Evolutionary conservation across 2,113 vertebrate species (phyloP), one percentile per base, ranked within the genome.

Genomic region (Megaceryle maxima): DNA sequence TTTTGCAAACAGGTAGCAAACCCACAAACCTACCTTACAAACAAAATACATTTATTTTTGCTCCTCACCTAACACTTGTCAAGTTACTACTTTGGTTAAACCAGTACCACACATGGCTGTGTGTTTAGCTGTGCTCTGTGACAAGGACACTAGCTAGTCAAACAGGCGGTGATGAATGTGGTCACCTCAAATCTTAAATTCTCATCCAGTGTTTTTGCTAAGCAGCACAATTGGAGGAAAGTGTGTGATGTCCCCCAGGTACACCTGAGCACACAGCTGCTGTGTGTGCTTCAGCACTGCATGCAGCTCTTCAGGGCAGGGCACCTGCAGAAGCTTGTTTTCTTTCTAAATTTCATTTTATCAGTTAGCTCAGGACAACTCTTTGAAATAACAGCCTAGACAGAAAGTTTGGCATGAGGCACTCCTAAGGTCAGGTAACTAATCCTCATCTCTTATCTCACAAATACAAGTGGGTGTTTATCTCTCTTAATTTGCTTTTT

Each of bases 201-300:
- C 50, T 70, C 70, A 63, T 33, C 75, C 26, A 57, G 63, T 94
- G 51, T 94, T 96, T 89, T 92, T 92, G 78, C 91, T 35, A 33
- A 84, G 68, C 74, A 8, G 31, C 72, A 92, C 66, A 90, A 87
- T 97, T 85, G 92, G 67, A 97, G 85, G 94, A 92, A 94, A 50
- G 66, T 3, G 2, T 59, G 24, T 95, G 91, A 90, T n/a, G 4
- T 85, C 37, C 39, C 64, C 37, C 26, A 12, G 19, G 44, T 85
- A 86, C 96, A 97, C 96, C 97, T 98, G 93, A 94, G 90, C 81
- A 95, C 76, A 85, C 86, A 97, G 88, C 70, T 17, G 63, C 83
- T 92, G 76, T 59, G 29, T 72, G 15, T 0, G 4, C 66, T 41
- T 66, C 24, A 68, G 29, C 51, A 9, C 91, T 73, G 50, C 46